Base-by-base conservation (phyloP, 2,113 vertebrate genomes). In the Cariama cristata region DNA sequence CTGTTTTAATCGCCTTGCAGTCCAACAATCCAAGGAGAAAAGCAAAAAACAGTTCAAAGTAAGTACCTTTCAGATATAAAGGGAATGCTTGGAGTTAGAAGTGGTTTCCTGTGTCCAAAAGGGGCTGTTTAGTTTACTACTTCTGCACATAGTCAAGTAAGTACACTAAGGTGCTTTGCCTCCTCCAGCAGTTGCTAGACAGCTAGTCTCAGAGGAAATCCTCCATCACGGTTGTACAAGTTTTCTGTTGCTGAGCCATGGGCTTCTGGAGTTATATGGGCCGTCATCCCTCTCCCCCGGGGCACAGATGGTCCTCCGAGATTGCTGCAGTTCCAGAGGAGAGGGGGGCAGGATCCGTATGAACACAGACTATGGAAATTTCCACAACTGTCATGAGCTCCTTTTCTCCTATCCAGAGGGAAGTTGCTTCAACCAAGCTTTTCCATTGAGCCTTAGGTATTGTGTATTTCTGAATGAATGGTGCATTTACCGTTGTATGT, bases 401-500 rank as follows among this genome's bases (percentile, higher is more conserved):
- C 50, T 92, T 95, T 56, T 93, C 75, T 79, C 64, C 38, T 30
- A 12, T 0, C 59, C 63, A 12, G 86, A 92, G 89, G 64, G 81
- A 93, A 55, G 93, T 38, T 87, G 94, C 67, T 95, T 89, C 59
- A 96, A 58, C 80, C 60, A 87, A 96, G 90, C 80, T 94, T 96
- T 90, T 94, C 94, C 79, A 40, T 92, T 96, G 95, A 98, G 97
- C 97, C 97, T 97, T 97, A 97, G 97, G 90, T 97, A 90, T 97
- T 96, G 96, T 98, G 96, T 97, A 96, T 97, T 97, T 97, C 88
- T 83, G 83, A 97, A 95, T 91, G 96, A 97, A 95, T 97, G 96
- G 98, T 97, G 95, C 96, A 94, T 97, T 98, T 97, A 95, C 97
- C 72, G 0, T 94, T 97, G 94, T 97, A 97, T 97, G 97, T 97